Percentiles rank a stretch among this genome's conserved stretches.
phyloP scores from a whole-genome alignment of 2,888 invertebrate species.

The Caradrina kadenii region DNA sequence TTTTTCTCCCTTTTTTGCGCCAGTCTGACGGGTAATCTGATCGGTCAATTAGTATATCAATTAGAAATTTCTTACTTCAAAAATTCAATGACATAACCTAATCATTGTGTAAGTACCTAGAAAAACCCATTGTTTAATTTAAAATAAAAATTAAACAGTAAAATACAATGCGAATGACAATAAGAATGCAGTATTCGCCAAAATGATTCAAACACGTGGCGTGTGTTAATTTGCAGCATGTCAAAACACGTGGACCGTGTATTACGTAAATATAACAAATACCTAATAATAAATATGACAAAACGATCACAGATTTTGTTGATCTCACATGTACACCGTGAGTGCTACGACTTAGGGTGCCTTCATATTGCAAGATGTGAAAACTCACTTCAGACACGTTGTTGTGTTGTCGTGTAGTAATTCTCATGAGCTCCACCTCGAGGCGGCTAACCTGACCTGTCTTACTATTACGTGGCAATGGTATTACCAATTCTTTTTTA shows the following conservation, averaged over 20 bases:
- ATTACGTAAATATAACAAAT: conserved; percentile 6
- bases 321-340: background rate
- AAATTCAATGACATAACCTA: conserved; percentile 6
- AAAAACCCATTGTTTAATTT: background rate
- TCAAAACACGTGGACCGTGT: background rate
- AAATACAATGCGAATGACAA: background rate
- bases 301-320: background rate
- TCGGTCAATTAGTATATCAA: no score
- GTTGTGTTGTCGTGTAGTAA: no score
- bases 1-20: no score
- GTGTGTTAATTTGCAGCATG: background rate
- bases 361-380: background rate
- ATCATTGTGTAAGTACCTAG: conserved; percentile 4
- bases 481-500: no score
- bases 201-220: background rate
- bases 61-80: background rate
- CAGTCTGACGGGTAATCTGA: no score
- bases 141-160: conserved; percentile 8
- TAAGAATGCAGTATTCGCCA: background rate
- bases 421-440: no score
- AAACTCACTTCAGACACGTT: background rate
- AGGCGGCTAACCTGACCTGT: no score
- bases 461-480: no score
- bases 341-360: background rate
- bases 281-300: conserved; percentile 21